Conservation (phyloP, 30 jellyfish, hydroid and myxozoan genomes). For the Cassiopea xamachana region DNA sequence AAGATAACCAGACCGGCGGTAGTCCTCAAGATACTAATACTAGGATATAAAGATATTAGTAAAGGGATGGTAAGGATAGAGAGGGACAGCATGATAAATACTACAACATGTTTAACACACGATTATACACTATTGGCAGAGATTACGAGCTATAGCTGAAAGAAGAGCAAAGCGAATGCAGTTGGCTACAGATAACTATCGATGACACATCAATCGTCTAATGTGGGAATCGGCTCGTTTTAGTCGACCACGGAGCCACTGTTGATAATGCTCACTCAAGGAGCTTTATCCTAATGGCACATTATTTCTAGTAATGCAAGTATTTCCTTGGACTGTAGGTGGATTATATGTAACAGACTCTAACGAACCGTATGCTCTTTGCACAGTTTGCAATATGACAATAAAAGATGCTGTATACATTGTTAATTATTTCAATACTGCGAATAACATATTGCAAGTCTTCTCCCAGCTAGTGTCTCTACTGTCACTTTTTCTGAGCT, state of each 20-base stretch:
- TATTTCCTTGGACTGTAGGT: background rate
- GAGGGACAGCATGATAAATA: background rate
- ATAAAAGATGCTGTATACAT: no score
- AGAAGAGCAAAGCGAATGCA: background rate
- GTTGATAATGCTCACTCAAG: background rate
- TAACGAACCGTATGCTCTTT: background rate
- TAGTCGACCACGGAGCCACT: background rate
- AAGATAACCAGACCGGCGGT: background rate
- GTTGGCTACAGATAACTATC: conserved; percentile 23
- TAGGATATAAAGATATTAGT: conserved; percentile 1
- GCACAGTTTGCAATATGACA: background rate
- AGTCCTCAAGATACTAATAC: background rate
- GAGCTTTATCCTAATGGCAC: conserved; percentile 12
- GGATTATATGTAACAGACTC: background rate
- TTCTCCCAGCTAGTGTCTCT: no score
- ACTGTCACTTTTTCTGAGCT: no score
- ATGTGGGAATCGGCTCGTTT: conserved; percentile 50
- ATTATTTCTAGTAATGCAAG: conserved; percentile 11
- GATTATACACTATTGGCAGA: background rate
- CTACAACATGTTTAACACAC: conserved; percentile 10
- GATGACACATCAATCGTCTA: conserved; percentile 30
- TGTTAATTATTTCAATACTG: no score
- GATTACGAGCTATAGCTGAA: conserved; percentile 11
- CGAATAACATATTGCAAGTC: no score
- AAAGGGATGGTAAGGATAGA: conserved; percentile 19